These are phyloP conservation scores for Liparis tanakae DNA, from an alignment of 2,797 vertebrate species.

Conservation along the genomic window DNA sequence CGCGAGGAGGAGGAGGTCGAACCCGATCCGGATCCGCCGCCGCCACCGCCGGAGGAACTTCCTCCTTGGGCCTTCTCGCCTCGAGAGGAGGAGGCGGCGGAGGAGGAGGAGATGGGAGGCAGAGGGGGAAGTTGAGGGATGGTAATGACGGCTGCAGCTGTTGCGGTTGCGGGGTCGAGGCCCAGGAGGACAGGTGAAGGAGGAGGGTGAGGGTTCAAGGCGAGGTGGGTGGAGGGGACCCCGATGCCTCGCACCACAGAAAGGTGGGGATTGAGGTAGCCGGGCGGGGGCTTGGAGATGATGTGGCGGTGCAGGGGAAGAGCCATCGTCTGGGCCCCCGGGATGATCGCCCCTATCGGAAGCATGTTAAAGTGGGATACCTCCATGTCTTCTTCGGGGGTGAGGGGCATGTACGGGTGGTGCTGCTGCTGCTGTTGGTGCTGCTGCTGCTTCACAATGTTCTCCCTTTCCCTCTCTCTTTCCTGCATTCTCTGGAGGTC, in stretches of 20 bases:
- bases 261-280: constrained; percentile 83
- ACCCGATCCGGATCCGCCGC: constrained; percentile 74
- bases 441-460: constrained; percentile 55
- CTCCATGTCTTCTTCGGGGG: constrained; percentile 90
- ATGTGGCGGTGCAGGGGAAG: constrained; percentile 82
- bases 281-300: constrained; percentile 85
- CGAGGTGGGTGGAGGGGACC: constrained; percentile 75
- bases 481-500: constrained; percentile 75
- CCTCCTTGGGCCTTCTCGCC: constrained; percentile 83
- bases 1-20: constrained; percentile 82
- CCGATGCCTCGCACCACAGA: constrained; percentile 82
- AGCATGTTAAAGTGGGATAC: constrained; percentile 89
- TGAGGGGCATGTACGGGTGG: constrained; percentile 80
- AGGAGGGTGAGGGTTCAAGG: constrained; percentile 82
- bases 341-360: constrained; percentile 75
- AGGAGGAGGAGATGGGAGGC: constrained; percentile 77
- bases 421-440: constrained; percentile 66
- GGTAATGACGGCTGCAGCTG: constrained; percentile 66
- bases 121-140: constrained; percentile 80
- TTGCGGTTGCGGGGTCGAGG: constrained; percentile 72
- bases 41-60: constrained; percentile 65
- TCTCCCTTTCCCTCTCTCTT: constrained; percentile 73
- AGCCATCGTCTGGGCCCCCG: constrained; percentile 77
- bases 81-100: constrained; percentile 67
- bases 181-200: constrained; percentile 84